Conservation (phyloP, 2,888 invertebrate genomes). For the Leptopilina myrica region DNA sequence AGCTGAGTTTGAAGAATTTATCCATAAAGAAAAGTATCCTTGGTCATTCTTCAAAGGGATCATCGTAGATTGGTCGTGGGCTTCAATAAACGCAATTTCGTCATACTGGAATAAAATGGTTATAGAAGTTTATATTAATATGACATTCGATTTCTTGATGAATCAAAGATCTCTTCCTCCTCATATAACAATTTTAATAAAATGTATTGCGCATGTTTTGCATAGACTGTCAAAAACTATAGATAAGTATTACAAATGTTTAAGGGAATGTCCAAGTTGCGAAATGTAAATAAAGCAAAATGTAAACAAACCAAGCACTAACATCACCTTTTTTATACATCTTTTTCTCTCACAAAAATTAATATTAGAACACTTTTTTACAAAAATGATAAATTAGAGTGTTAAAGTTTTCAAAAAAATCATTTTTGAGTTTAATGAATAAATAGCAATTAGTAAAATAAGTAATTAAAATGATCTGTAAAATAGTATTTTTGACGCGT, state of each 20-base stretch:
- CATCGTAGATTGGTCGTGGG: not conserved
- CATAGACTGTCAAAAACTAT: not conserved
- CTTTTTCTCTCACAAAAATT: too few relatives aligned
- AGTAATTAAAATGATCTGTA: too few relatives aligned
- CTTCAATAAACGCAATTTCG: constrained; percentile 1
- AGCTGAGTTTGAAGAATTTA: not conserved
- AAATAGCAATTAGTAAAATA: too few relatives aligned
- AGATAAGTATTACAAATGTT: not conserved
- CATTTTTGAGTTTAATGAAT: too few relatives aligned
- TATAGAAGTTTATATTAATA: not conserved
- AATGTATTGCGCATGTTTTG: not conserved
- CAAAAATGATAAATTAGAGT: too few relatives aligned
- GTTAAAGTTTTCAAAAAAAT: too few relatives aligned
- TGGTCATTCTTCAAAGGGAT: not conserved
- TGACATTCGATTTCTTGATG: not conserved
- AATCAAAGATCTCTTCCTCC: not conserved
- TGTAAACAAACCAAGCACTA: too few relatives aligned
- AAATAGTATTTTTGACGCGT: too few relatives aligned
- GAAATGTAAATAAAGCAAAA: too few relatives aligned
- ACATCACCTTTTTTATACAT: too few relatives aligned
- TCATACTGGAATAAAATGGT: not conserved
- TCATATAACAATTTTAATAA: not conserved
- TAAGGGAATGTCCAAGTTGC: too few relatives aligned
- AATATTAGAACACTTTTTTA: too few relatives aligned
- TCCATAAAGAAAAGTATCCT: not conserved